Percentiles rank a stretch among this genome's conserved stretches.
Conservation (phyloP, 2,888 invertebrate species). For the Aphrophora alni region DNA sequence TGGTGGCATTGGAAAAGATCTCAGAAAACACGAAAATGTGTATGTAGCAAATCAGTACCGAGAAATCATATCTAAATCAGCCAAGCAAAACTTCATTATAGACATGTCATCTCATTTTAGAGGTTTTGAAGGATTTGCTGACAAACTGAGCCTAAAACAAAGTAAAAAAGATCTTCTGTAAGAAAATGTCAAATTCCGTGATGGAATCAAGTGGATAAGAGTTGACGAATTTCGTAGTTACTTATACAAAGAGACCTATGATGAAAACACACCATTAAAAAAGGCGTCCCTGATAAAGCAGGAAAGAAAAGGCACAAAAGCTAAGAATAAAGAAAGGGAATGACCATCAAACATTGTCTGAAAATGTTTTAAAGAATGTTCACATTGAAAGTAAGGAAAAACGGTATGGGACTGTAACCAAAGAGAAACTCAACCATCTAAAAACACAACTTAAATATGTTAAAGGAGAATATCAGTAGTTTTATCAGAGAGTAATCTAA, state of each 20-base stretch:
- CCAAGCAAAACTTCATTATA: slow-evolving; percentile 47
- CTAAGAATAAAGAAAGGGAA: not conserved
- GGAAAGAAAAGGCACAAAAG: no score
- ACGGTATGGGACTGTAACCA: not conserved
- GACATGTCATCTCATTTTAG: slow-evolving; percentile 48
- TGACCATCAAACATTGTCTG: not conserved
- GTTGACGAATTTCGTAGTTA: slow-evolving; percentile 35
- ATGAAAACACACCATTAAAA: slow-evolving; percentile 6
- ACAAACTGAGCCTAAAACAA: slow-evolving; percentile 42
- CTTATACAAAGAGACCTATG: slow-evolving; percentile 36
- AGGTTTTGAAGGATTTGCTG: slow-evolving; percentile 41
- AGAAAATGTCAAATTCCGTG: slow-evolving; percentile 49
- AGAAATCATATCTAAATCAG: slow-evolving; percentile 47
- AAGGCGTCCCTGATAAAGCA: no score
- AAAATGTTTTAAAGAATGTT: not conserved
- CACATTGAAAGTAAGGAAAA: not conserved
- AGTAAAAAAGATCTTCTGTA: slow-evolving; percentile 46
- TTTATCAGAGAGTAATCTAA: no score
- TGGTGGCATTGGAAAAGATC: slow-evolving; percentile 42
- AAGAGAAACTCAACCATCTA: slow-evolving; percentile 30
- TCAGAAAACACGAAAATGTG: slow-evolving; percentile 51
- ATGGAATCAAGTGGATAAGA: slow-evolving; percentile 50
- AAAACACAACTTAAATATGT: slow-evolving; percentile 28
- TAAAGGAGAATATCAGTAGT: slow-evolving; percentile 16
- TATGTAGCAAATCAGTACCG: slow-evolving; percentile 51